Evolutionary conservation across 2,113 vertebrate genomes (phyloP).

Genomic region (Stegastes partitus): DNA sequence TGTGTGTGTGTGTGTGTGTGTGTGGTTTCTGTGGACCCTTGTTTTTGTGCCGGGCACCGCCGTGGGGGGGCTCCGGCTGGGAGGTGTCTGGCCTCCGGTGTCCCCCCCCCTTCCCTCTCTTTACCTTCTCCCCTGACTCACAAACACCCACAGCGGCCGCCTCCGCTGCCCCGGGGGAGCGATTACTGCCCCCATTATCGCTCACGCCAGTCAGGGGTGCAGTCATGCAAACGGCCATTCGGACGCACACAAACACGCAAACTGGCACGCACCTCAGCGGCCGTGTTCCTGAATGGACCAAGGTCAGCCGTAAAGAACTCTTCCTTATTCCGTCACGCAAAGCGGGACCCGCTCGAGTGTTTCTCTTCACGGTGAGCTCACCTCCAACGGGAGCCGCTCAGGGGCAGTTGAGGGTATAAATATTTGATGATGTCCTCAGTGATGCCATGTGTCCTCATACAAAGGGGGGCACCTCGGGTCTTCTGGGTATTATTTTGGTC

Average conservation of each 20-base stretch:
- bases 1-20: constrained; percentile 4
- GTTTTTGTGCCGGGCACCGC: constrained; percentile 57
- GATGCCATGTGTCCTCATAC: background rate
- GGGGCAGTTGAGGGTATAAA: background rate
- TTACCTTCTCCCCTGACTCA: constrained; percentile 47
- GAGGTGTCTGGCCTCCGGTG: constrained; percentile 39
- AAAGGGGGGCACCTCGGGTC: background rate
- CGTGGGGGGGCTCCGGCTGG: constrained; percentile 36
- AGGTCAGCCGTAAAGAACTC: constrained; percentile 34
- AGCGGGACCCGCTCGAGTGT: background rate
- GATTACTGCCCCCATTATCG: constrained; percentile 75
- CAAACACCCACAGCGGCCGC: constrained; percentile 45
- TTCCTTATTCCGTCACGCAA: constrained; percentile 23
- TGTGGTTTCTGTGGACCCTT: constrained; percentile 35
- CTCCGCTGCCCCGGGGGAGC: constrained; percentile 44
- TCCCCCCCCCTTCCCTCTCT: background rate
- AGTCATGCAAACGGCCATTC: constrained; percentile 70
- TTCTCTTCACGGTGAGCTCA: constrained; percentile 7
- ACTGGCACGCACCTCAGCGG: constrained; percentile 43
- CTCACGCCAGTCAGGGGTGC: constrained; percentile 72
- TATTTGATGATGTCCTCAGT: background rate
- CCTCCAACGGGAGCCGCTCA: background rate
- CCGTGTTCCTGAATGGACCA: constrained; percentile 19
- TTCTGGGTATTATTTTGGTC: constrained; percentile 11
- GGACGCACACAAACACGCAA: constrained; percentile 45